Base-by-base conservation (phyloP, 2,113 vertebrate species). In the Myiozetetes cayanensis region DNA sequence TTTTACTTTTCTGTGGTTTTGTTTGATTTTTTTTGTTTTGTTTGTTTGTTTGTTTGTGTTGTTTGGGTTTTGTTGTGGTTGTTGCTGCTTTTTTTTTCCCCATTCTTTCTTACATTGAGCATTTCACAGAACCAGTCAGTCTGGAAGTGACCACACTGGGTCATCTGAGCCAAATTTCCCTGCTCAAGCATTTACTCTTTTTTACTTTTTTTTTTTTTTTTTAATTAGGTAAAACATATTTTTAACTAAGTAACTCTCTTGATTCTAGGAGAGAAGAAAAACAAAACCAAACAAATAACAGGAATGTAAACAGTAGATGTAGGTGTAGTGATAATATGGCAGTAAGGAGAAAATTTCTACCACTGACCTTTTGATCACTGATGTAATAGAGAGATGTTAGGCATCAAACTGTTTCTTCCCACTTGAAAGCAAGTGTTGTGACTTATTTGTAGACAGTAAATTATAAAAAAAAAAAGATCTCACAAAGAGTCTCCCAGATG, bases 71-170 rank as follows among this genome's bases (percentile, higher is more conserved):
- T 37, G 37, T 37, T 37, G 37, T n/a, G n/a, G n/a, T 37, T 37
- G 37, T 37, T 37, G 37, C 10, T 37, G 37, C 37, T 37, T 37
- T 37, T 37, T 37, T 37, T 37, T 37, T 37, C 37, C 37, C 37
- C 37, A 9, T 37, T 37, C 37, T 37, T 37, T 37, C 16, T 28
- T 43, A 9, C 11, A 5, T 20, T 84, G 20, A 73, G 16, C 1
- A 35, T 13, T 31, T 41, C 28, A 41, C 15, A 39, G n/a, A 33
- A 37, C 70, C 0, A 0, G 12, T 39, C 5, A n/a, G 6, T 6
- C 8, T 44, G 14, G 23, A 39, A 39, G 14, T 10, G 2, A 46
- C 6, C 33, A 33, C 31, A 12, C 5, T 12, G 25, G 2, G 4
- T 37, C 37, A 18, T 33, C 7, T 59, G 5, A 14, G 52, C 33